Evolutionary conservation across 1,140 invertebrate species (phyloP), one percentile per base, ranked within the genome.

Genomic region (Apocrypta bakeri): DNA sequence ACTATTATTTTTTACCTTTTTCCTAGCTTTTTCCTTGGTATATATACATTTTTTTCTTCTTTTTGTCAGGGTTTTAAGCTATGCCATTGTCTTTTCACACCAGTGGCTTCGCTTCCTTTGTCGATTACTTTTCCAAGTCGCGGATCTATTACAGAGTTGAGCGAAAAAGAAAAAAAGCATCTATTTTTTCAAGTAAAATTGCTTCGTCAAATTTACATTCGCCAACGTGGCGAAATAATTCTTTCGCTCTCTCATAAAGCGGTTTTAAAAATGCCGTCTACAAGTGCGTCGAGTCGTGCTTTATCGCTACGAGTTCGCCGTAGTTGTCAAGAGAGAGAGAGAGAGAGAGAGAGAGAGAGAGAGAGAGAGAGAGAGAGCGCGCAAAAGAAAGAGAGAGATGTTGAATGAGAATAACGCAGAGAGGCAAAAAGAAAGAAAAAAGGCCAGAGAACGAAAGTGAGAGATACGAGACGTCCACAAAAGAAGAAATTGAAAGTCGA

Each of bases 201-300:
- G 40, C 40, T 42, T 12, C 40, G 40, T 21, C 17, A n/a, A 73
- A 37, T 80, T 73, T 48, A n/a, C 66, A 40, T 75, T 81, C 21
- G 61, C 72, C 12, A 48, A 61, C 61, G 33, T 29, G 25, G 37
- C 61, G 24, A 75, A 81, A 66, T 72, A 68, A 73, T 80, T 61
- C 56, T 42, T 21, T 25, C 40, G 27, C 69, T 63, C 12, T 56
- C 21, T 29, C 33, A 9, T 25, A 1, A 25, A 24, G n/a, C n/a
- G 69, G 31, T 33, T 21, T 56, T 56, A 31, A 81, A 75, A 74
- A 7, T 63, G 24, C n/a, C 29, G 31, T 33, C 1, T 12, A 68
- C 11, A n/a, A 61, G 74, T 76, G 42, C 37, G 64, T 71, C 80
- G 25, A 69, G 64, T 14, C 71, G 72, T 82, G 81, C 31, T 76